Base-by-base conservation (phyloP, 2,113 vertebrate species). In the Mesoclemmys tuberculata region DNA sequence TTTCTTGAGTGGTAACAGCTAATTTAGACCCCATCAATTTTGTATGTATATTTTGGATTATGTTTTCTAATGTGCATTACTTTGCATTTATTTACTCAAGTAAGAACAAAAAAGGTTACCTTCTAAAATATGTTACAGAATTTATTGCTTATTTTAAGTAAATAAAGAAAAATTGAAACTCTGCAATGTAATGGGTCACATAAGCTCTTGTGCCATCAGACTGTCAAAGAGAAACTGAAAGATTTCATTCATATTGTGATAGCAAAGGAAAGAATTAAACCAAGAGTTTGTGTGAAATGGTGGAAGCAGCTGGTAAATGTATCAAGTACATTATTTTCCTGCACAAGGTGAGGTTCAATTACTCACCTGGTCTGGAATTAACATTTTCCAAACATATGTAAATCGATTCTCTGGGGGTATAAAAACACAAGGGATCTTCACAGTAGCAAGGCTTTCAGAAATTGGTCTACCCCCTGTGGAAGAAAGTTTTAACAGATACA, bases 291-390 rank as follows among this genome's bases (percentile, higher is more conserved):
- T 22, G 68, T 31, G 44, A 80, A 86, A 94, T 51, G 52, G 31
- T 24, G 54, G 16, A 49, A 93, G 22, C 41, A 41, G 29, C 5
- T 49, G 12, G 24, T 78, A 88, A 92, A 90, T 48, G 82, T 22
- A 75, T 10, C 29, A 52, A 7, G 1, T 41, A 80, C 19, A 54
- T 11, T 80, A 16, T 68, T 88, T 44, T 86, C 74, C 44, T 88
- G 44, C 52, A 64, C 5, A 35, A 84, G 88, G 35, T 68, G 13
- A 22, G 10, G 74, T 75, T 93, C 78, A 93, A 18, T 96, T 94
- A 97, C 94, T 97, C 71, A 98, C 97, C 95, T 98, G 93, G 22
- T 96, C 95, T 79, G 78, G 71, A 93, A 95, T 92, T 48, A 98
- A 55, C 89, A 96, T 80, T 93, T 97, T 98, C 96, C 97, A 97